Percentiles rank a stretch among this genome's conserved stretches.
phyloP scores from a whole-genome alignment of 1,140 invertebrate genomes.

The Drosophila orena region DNA sequence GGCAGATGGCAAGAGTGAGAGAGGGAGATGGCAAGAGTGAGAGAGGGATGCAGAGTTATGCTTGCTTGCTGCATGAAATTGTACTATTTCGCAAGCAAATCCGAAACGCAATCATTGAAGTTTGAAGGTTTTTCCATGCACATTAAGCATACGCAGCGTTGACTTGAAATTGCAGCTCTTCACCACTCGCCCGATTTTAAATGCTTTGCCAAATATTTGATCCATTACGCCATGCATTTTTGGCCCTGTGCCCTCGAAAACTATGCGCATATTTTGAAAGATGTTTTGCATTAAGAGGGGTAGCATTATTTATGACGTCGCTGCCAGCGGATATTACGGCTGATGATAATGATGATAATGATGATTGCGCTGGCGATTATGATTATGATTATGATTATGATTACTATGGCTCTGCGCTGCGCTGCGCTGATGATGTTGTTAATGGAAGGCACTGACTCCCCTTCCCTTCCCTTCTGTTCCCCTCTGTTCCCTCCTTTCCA shows the following conservation, averaged over 20 bases:
- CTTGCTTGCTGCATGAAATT: slow-evolving; percentile 6
- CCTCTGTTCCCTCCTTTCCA: background rate
- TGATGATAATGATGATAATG: slow-evolving; percentile 47
- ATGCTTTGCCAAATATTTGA: slow-evolving; percentile 41
- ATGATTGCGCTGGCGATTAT: slow-evolving; percentile 24
- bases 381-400: slow-evolving; percentile 12
- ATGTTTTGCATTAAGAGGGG: slow-evolving; percentile 48
- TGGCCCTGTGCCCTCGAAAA: slow-evolving; percentile 9
- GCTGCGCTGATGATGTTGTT: slow-evolving; percentile 23
- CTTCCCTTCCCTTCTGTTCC: background rate
- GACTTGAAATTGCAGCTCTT: slow-evolving; percentile 21
- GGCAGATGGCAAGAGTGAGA: background rate
- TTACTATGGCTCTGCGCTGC: background rate
- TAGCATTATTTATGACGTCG: slow-evolving; percentile 46
- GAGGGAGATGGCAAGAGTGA: background rate
- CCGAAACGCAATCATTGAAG: slow-evolving; percentile 28
- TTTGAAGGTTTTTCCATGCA: slow-evolving; percentile 10
- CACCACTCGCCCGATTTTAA: slow-evolving; percentile 18
- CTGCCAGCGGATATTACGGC: slow-evolving; percentile 38
- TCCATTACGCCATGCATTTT: slow-evolving; percentile 41
- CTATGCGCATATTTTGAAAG: slow-evolving; percentile 50
- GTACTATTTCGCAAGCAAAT: slow-evolving; percentile 26
- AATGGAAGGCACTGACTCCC: slow-evolving; percentile 27
- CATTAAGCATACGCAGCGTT: slow-evolving; percentile 32
- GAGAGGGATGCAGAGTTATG: background rate